These are phyloP conservation scores for Tetrapedia diversipes DNA, from an alignment of 2,888 invertebrate species.

Conservation along the genomic window DNA sequence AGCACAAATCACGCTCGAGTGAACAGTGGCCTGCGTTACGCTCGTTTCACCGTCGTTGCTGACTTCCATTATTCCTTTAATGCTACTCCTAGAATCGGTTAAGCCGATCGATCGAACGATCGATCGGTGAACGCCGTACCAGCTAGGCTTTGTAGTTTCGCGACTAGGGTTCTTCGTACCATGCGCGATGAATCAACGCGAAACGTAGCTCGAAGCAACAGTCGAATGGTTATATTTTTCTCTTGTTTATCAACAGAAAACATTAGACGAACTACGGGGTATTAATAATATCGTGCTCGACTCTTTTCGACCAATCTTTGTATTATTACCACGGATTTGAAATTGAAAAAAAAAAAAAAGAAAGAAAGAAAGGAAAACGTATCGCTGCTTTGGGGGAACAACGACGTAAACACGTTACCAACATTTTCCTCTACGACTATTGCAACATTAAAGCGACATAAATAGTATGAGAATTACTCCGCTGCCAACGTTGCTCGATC, in stretches of 20 bases:
- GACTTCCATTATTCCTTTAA: conserved; percentile 28
- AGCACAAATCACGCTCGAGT: conserved; percentile 51
- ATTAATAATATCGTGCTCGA: conserved; percentile 7
- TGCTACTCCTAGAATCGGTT: not conserved
- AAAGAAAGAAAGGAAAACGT: no score
- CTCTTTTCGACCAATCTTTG: conserved; percentile 3
- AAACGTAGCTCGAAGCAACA: conserved; percentile 30
- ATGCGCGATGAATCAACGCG: conserved; percentile 1
- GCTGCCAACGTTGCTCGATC: no score
- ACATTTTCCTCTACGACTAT: no score
- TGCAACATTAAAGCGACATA: no score
- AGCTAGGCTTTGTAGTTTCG: conserved; percentile 3
- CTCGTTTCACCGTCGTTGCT: conserved; percentile 5
- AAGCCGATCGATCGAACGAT: not conserved
- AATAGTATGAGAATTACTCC: no score
- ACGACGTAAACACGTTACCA: no score
- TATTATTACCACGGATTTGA: no score
- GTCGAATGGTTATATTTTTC: not conserved
- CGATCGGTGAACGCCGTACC: not conserved
- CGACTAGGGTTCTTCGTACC: not conserved
- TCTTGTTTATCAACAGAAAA: no score
- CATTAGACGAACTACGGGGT: no score
- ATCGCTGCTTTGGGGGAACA: no score
- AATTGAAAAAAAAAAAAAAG: no score
- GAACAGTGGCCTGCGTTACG: conserved; percentile 31